A percentile compares a stretch with the other conserved stretches of the same genome.
phyloP scores from a whole-genome alignment of 2,113 vertebrate genomes.

The Trichechus manatus region DNA sequence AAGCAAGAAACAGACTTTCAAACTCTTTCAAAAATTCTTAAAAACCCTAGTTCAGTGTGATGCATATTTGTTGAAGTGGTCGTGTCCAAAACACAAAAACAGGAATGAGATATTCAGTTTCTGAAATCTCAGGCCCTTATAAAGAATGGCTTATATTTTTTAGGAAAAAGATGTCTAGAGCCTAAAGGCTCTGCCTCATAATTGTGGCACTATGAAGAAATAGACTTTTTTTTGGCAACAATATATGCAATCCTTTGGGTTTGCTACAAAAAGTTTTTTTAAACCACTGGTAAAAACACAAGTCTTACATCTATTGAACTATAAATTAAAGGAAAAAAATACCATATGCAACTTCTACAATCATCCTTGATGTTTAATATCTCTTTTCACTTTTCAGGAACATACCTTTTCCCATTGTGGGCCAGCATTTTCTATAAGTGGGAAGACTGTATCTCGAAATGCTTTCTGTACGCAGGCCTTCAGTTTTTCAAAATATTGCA shows the following conservation, averaged over 20 bases:
- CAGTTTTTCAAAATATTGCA: conserved; percentile 84
- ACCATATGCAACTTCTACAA: neutral
- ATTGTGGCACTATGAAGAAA: conserved; percentile 20
- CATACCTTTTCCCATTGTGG: conserved; percentile 91
- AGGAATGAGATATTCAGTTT: conserved; percentile 27
- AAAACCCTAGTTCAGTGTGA: conserved; percentile 51
- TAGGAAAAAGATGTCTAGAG: conserved; percentile 10
- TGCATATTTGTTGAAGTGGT: conserved; percentile 28
- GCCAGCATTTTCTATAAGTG: conserved; percentile 85
- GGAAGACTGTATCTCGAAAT: conserved; percentile 85
- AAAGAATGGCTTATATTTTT: neutral
- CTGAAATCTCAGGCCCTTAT: conserved; percentile 31
- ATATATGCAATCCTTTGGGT: conserved; percentile 33
- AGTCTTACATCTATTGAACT: neutral
- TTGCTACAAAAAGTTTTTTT: conserved; percentile 37
- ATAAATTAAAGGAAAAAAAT: neutral
- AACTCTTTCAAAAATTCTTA: conserved; percentile 26
- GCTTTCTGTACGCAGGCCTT: conserved; percentile 87
- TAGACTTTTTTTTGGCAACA: neutral
- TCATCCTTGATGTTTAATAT: neutral
- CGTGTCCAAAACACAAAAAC: conserved; percentile 52
- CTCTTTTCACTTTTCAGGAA: conserved; percentile 15
- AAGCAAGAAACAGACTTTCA: conserved; percentile 40
- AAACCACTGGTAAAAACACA: conserved; percentile 35
- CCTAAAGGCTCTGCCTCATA: conserved; percentile 7